Evolutionary conservation across 1,140 invertebrate species (phyloP).

Genomic region (Eupeodes corollae): DNA sequence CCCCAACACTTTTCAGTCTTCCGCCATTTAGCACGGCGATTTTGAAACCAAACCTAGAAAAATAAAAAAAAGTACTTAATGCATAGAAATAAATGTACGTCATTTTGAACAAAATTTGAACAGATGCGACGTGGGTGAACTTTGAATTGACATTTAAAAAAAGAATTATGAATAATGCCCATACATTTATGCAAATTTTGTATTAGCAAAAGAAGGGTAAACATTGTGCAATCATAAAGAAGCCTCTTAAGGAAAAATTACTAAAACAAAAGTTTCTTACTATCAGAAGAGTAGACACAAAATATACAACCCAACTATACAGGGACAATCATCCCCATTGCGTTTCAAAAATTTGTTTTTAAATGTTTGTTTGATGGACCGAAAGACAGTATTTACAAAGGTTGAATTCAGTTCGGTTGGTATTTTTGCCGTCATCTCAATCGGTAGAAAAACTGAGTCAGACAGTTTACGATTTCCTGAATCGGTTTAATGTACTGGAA

Average conservation of each 20-base stretch:
- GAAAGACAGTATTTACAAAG: no score
- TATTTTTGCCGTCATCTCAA: no score
- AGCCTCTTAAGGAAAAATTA: no score
- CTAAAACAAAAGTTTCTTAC: no score
- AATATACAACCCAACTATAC: no score
- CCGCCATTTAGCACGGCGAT: conserved; percentile 94
- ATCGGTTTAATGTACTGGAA: conserved; percentile 36
- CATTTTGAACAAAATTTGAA: not conserved
- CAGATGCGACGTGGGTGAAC: not conserved
- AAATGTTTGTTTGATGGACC: no score
- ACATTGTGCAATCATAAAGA: no score
- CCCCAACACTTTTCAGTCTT: conserved; percentile 99
- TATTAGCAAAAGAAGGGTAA: no score
- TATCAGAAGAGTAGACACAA: not conserved
- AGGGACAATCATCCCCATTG: not conserved
- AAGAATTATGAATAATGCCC: not conserved
- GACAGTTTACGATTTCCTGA: not conserved
- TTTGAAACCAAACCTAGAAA: conserved; percentile 49
- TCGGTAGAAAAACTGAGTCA: no score
- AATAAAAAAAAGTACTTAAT: not conserved
- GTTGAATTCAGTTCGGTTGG: no score
- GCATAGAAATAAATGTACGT: not conserved
- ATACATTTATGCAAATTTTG: no score
- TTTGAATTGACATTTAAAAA: not conserved
- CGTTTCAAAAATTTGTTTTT: not conserved